Base-by-base conservation (phyloP, 2,797 vertebrate species). In the Lindbergichthys nudifrons region DNA sequence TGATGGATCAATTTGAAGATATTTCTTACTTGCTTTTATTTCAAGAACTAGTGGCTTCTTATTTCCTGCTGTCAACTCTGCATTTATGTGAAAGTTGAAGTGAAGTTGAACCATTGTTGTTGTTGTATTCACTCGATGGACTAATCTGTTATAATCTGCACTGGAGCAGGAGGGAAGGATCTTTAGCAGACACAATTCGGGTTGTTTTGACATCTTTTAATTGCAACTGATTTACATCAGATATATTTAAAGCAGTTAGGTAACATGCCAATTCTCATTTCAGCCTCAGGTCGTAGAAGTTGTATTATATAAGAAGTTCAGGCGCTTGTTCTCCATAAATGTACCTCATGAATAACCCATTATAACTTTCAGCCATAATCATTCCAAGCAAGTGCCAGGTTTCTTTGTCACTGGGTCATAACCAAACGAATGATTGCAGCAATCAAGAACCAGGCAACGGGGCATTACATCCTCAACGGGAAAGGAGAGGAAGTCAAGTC, bases 361-460 rank as follows among this genome's bases (percentile, higher is more conserved):
- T 0, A 1, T 41, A 60, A 50, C 13, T 6, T 32, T 62, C 10
- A 54, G 14, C 5, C 15, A 48, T 45, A 26, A 53, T 41, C 19
- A 48, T 23, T 57, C 8, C 12, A n/a, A 71, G n/a, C 1, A 3
- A 19, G n/a, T 26, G 47, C 5, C 16, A 3, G 14, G 14, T 69
- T 68, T 68, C 10, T 36, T 23, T 81, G n/a, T 54, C 26, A 53
- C 16, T 11, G 16, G 36, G 65, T 73, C 42, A 73, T 89, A 79
- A 87, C 59, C 56, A 60, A 80, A 79, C 77, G 45, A 79, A 81
- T 91, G 73, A 77, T 92, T 94, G 42, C 91, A 98, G 98, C 98
- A 3, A 95, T 99, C 89, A 99, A 99, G 95, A 98, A 98, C 92
- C 98, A 99, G 86, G 98, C 96, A 0, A 99, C 98, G 0, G 98